phyloP scores from a whole-genome alignment of 2,888 invertebrate species.

The Chloroclysta siterata region DNA sequence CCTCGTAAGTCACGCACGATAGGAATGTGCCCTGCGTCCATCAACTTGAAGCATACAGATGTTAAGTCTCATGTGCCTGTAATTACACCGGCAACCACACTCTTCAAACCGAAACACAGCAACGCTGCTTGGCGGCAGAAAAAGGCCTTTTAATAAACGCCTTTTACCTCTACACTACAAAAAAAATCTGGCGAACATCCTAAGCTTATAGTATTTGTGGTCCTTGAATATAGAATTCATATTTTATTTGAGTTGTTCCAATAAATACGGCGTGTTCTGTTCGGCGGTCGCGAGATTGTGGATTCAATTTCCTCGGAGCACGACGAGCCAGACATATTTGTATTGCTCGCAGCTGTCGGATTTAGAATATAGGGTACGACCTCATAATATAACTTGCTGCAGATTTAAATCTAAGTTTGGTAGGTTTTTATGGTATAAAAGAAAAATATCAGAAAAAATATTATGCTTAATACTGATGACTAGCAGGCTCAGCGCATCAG shows the following conservation, averaged over 20 bases:
- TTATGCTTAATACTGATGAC: too few relatives aligned
- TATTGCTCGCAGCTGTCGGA: slow-evolving; percentile 32
- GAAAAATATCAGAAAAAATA: neutral
- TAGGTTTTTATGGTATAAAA: neutral
- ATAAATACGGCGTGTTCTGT: slow-evolving; percentile 23
- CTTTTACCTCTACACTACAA: too few relatives aligned
- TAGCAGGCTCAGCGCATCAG: too few relatives aligned
- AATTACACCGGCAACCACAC: too few relatives aligned
- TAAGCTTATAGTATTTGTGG: neutral
- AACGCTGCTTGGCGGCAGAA: too few relatives aligned
- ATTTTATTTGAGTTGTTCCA: slow-evolving; percentile 18
- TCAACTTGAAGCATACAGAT: too few relatives aligned
- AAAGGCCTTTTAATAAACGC: too few relatives aligned
- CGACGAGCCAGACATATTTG: slow-evolving; percentile 54
- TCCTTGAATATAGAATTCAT: slow-evolving; percentile 9
- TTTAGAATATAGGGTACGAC: slow-evolving; percentile 16
- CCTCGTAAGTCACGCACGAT: too few relatives aligned
- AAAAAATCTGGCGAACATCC: neutral
- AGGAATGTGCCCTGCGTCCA: too few relatives aligned
- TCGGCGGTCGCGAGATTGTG: slow-evolving; percentile 59
- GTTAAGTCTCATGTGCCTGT: too few relatives aligned
- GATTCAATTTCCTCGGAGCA: slow-evolving; percentile 64
- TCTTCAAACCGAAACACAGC: too few relatives aligned
- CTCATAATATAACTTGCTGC: neutral
- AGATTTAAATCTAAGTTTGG: neutral